Evolutionary conservation across 2,888 invertebrate genomes (phyloP).

Genomic region (Morpho deidamia): DNA sequence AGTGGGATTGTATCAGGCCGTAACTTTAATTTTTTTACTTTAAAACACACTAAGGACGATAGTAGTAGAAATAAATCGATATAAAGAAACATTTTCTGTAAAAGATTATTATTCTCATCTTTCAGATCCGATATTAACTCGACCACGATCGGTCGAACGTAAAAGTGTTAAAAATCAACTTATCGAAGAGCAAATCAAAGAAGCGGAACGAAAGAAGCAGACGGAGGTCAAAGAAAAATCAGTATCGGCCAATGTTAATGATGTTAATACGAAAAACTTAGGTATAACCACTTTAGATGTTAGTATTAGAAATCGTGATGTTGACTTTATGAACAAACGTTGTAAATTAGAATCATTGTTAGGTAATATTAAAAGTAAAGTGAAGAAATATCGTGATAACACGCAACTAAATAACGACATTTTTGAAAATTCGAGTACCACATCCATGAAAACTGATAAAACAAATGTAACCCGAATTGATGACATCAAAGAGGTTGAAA

Average conservation of each 20-base stretch:
- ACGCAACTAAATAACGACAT: slow-evolving; percentile 6
- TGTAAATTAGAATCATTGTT: slow-evolving; percentile 47
- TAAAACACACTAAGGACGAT: too few relatives aligned
- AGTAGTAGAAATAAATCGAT: too few relatives aligned
- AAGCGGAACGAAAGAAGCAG: slow-evolving; percentile 3
- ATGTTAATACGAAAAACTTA: background rate
- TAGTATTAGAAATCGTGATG: slow-evolving; percentile 26
- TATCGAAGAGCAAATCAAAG: slow-evolving; percentile 8
- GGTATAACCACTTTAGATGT: slow-evolving; percentile 6
- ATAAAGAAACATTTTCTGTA: too few relatives aligned
- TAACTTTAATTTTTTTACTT: too few relatives aligned
- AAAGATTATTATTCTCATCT: background rate
- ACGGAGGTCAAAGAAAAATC: background rate
- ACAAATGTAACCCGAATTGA: background rate
- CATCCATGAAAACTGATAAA: background rate
- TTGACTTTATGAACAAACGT: slow-evolving; percentile 43
- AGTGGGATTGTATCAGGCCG: too few relatives aligned
- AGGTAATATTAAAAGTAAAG: slow-evolving; percentile 43
- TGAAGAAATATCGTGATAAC: slow-evolving; percentile 1
- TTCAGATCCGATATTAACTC: slow-evolving; percentile 38
- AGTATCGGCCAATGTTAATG: background rate
- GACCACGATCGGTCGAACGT: slow-evolving; percentile 8
- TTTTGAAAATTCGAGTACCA: background rate
- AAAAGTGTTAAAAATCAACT: slow-evolving; percentile 10
- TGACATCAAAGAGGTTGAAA: background rate